Conservation (phyloP, 2,113 vertebrate species). For the Podarcis raffonei region DNA sequence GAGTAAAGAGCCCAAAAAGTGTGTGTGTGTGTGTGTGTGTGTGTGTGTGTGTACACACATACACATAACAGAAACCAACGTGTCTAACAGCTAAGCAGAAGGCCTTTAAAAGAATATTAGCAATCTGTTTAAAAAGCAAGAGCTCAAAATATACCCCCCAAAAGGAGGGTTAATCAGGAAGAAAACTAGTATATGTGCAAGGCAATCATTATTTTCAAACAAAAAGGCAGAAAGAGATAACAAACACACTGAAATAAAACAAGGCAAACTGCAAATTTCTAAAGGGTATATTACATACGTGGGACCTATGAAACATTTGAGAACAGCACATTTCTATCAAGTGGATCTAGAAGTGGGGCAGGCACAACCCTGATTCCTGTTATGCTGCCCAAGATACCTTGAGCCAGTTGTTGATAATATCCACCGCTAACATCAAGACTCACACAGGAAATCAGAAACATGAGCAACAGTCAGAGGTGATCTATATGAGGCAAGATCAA, state of each 20-base stretch:
- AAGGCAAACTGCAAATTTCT: background rate
- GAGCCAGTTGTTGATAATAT: background rate
- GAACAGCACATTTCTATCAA: background rate
- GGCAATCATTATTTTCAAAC: too few species aligned
- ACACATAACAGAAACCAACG: slow-evolving; percentile 68
- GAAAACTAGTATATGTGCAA: slow-evolving; percentile 42
- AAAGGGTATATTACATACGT: background rate
- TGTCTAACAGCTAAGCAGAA: slow-evolving; percentile 76
- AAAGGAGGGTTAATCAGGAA: slow-evolving; percentile 73
- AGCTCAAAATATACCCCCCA: slow-evolving; percentile 63
- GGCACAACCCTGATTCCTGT: background rate
- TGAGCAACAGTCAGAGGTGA: background rate
- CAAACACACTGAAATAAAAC: background rate
- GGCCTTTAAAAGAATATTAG: slow-evolving; percentile 74
- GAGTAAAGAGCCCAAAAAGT: slow-evolving; percentile 71
- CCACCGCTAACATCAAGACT: background rate
- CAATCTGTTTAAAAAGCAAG: slow-evolving; percentile 72
- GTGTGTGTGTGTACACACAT: background rate
- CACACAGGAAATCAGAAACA: background rate
- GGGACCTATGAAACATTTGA: background rate
- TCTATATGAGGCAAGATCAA: background rate
- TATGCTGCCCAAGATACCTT: background rate
- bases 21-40: background rate
- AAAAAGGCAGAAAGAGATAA: background rate
- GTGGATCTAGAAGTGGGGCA: background rate